Conservation (phyloP, 2,888 invertebrate genomes). For the Seira sanloemensis region DNA sequence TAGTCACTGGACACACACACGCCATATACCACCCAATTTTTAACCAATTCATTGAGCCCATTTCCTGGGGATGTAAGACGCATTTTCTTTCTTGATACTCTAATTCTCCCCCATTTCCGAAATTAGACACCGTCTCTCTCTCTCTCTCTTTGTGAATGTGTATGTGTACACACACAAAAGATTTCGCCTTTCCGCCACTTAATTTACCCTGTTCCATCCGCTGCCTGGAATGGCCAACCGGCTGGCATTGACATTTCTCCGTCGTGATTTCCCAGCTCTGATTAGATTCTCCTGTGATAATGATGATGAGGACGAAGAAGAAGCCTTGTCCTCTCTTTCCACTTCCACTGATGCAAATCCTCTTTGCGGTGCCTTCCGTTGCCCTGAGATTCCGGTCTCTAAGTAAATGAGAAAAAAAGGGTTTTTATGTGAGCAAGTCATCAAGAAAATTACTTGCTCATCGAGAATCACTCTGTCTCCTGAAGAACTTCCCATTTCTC, state of each 20-base stretch:
- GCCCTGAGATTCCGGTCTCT: neutral
- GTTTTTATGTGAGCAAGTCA: neutral
- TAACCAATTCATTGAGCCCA: too few relatives aligned
- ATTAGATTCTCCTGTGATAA: conserved; percentile 24
- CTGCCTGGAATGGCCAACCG: neutral
- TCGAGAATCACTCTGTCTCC: too few relatives aligned
- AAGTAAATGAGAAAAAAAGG: neutral
- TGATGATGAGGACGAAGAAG: neutral
- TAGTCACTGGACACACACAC: too few relatives aligned
- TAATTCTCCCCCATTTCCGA: neutral
- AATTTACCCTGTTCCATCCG: conserved; percentile 1
- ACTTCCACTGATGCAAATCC: neutral
- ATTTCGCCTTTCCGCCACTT: too few relatives aligned
- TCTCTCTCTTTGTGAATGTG: neutral
- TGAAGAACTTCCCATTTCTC: too few relatives aligned
- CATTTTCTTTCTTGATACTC: too few relatives aligned
- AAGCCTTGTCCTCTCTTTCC: neutral
- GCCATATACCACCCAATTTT: too few relatives aligned
- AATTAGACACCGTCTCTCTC: neutral
- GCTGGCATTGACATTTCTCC: neutral
- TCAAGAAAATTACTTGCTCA: conserved; percentile 4
- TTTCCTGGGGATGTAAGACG: too few relatives aligned
- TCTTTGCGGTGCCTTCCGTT: neutral
- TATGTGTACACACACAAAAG: too few relatives aligned
- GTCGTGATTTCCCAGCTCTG: conserved; percentile 6